A percentile compares a stretch with the other conserved stretches of the same genome.
phyloP scores from a whole-genome alignment of 2,888 invertebrate species.

The Drepanosiphum platanoidis region DNA sequence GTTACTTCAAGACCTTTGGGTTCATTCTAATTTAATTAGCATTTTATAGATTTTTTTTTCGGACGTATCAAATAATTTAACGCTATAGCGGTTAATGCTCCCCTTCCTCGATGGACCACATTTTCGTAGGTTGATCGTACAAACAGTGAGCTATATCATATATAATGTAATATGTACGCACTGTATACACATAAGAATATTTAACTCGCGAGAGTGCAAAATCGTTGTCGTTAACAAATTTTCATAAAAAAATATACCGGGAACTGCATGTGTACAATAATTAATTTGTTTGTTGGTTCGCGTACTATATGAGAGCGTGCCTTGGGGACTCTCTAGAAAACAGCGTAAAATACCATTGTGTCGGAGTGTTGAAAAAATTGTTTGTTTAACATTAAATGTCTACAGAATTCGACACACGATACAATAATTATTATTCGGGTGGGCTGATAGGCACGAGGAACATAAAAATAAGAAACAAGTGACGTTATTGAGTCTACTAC shows the following conservation, averaged over 20 bases:
- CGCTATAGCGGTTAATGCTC: background rate
- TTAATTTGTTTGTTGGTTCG: slow-evolving; percentile 4
- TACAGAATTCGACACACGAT: slow-evolving; percentile 28
- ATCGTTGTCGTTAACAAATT: background rate
- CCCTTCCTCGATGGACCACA: background rate
- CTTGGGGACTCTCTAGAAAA: background rate
- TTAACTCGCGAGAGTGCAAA: background rate
- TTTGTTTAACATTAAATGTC: slow-evolving; percentile 12
- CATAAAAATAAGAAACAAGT: background rate
- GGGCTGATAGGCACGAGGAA: background rate
- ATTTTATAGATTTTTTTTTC: slow-evolving; percentile 7
- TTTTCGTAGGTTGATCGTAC: background rate
- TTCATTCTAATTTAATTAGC: background rate
- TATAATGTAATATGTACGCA: background rate
- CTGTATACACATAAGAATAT: background rate
- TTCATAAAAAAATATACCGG: slow-evolving; percentile 30
- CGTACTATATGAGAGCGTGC: background rate
- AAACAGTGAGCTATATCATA: background rate
- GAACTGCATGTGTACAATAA: slow-evolving; percentile 7
- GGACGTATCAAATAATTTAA: background rate
- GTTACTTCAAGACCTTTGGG: background rate
- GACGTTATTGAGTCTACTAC: background rate
- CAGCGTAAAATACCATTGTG: background rate
- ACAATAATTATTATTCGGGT: background rate
- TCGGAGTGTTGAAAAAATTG: background rate